Conservation (phyloP, 2,113 vertebrate genomes). For the Elephas maximus region DNA sequence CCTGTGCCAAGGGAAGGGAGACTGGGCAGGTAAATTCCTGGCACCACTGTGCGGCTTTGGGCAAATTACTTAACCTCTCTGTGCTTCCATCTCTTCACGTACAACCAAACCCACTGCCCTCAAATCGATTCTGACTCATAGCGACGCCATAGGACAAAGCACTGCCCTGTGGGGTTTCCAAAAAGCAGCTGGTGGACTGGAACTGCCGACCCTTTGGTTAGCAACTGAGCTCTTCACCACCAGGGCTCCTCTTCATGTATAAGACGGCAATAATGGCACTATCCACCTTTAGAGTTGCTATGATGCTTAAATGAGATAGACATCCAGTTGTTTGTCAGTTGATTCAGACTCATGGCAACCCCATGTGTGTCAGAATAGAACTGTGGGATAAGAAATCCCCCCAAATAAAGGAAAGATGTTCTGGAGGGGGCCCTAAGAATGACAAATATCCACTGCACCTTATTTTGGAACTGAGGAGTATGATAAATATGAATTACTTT, state of each 20-base stretch:
- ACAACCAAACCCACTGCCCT: no score
- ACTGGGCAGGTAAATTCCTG: neutral
- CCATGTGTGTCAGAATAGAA: no score
- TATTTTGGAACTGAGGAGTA: neutral
- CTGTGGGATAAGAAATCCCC: neutral
- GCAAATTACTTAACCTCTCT: neutral
- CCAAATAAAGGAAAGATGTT: neutral
- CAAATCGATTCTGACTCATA: no score
- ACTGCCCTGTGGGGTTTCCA: no score
- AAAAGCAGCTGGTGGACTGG: no score
- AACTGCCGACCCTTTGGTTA: no score
- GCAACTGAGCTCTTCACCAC: no score
- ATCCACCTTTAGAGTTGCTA: neutral
- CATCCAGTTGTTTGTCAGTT: no score
- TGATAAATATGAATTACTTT: neutral
- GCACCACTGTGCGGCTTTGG: neutral
- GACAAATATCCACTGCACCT: neutral
- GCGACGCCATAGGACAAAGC: no score
- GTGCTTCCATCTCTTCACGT: no score
- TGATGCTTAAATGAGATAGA: neutral
- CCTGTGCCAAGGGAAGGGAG: neutral
- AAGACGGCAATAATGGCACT: neutral
- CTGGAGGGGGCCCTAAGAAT: neutral
- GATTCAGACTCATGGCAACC: no score
- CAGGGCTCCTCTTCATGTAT: neutral